Base-by-base conservation (phyloP, 2,113 vertebrate species). In the Nicator chloris region DNA sequence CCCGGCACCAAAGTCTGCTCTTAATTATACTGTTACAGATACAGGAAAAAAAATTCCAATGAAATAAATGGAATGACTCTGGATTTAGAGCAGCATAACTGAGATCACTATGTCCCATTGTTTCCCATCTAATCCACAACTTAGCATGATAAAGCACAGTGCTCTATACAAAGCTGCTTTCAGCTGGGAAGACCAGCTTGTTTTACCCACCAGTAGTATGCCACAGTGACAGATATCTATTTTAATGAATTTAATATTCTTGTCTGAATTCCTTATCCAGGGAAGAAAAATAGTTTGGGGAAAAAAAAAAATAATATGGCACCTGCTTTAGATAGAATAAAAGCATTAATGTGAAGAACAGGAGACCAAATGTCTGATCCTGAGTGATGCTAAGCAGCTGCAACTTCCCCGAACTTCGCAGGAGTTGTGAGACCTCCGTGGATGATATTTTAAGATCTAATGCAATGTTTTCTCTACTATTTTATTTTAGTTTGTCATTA, bases 21-120 rank as follows among this genome's bases (percentile, higher is more conserved):
- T 95, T 95, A 81, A 77, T 92, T 91, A 87, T 49, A 82, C 47
- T 82, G 59, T 77, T 93, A 77, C 22, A 88, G 27, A 72, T 53
- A 8, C 3, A 28, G 16, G 15, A 53, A 53, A 30, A 54, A 31
- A 33, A 31, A 12, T 12, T 23, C 40, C 71, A 77, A 9, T 22
- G 6, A 91, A 92, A 81, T 63, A 69, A 70, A 70, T 15, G 23
- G 60, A 90, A 78, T 70, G 0, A 49, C 75, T 85, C 44, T 45
- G 66, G 53, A 86, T 80, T 88, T 85, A 86, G 63, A 88, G 71
- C 40, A 88, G 75, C 42, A 47, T 72, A 75, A 82, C 49, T 79
- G 68, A 95, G 70, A 91, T 80, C 45, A 82, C 78, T 93, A 86
- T 44, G 39, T 23, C 42, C 30, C 75, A 42, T 44, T 88, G 54